These are phyloP conservation scores for Amblyjoppa fuscipennis DNA, from an alignment of 2,888 invertebrate species.

Conservation along the genomic window DNA sequence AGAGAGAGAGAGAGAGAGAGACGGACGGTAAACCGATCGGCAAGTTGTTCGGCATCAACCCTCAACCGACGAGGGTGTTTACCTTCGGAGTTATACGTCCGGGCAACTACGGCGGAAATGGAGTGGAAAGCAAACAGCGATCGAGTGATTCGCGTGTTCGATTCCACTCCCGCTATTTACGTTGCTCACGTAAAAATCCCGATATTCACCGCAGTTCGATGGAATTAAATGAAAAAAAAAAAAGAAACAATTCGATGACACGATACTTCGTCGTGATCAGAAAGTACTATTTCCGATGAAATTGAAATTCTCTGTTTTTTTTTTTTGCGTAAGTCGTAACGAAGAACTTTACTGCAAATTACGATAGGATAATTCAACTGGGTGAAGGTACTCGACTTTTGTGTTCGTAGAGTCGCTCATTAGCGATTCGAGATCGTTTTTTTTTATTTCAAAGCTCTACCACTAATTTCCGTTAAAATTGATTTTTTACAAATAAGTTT, in stretches of 20 bases:
- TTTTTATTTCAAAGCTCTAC: not conserved
- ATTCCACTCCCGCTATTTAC: slow-evolving; percentile 22
- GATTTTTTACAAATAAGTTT: too few species aligned
- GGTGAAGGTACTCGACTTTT: not conserved
- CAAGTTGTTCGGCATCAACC: slow-evolving; percentile 13
- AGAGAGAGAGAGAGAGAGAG: slow-evolving; percentile 9
- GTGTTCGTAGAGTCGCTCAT: not conserved
- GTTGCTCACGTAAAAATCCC: slow-evolving; percentile 9
- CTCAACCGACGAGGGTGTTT: slow-evolving; percentile 24
- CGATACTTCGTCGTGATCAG: too few species aligned
- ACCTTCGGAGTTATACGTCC: slow-evolving; percentile 34
- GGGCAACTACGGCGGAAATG: slow-evolving; percentile 36
- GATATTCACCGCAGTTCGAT: not conserved
- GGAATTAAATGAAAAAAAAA: not conserved
- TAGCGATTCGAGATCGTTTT: not conserved
- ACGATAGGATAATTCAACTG: not conserved
- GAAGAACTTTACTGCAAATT: not conserved
- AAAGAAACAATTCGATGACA: not conserved
- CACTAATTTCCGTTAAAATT: not conserved
- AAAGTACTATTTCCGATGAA: not conserved
- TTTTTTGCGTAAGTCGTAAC: not conserved
- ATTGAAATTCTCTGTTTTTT: not conserved
- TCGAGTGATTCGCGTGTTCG: slow-evolving; percentile 35
- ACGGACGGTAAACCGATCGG: slow-evolving; percentile 13
- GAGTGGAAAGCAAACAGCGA: slow-evolving; percentile 54